A percentile compares a stretch with the other conserved stretches of the same genome.
phyloP scores from a whole-genome alignment of 2,113 vertebrate genomes.

The Nycticebus coucang region DNA sequence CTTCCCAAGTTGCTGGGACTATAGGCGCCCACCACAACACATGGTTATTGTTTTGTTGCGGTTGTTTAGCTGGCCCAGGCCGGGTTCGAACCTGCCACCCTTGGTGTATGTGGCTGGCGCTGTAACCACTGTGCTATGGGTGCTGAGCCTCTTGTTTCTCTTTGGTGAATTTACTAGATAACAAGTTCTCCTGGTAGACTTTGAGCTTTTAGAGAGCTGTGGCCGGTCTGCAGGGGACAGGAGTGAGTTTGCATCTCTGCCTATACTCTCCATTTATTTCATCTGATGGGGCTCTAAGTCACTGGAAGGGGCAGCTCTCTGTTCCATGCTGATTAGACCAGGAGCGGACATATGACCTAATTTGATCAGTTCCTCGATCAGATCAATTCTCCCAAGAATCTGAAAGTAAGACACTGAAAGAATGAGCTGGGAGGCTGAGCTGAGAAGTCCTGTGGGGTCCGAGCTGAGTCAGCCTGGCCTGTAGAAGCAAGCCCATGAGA shows the following conservation, averaged over 20 bases:
- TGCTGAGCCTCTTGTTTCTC: neutral
- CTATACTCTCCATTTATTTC: rapidly evolving
- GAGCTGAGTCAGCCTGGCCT: neutral
- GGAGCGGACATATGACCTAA: neutral
- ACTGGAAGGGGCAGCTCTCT: neutral
- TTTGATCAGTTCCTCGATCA: neutral
- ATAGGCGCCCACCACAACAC: too few relatives aligned
- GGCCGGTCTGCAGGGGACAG: neutral
- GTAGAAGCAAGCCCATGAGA: neutral
- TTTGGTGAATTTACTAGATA: neutral
- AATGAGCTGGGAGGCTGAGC: neutral
- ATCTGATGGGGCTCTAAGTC: neutral
- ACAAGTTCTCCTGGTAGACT: neutral
- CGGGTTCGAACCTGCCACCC: too few relatives aligned
- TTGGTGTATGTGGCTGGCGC: too few relatives aligned
- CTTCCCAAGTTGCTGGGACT: too few relatives aligned
- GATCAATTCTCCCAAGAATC: neutral
- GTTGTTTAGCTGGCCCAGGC: too few relatives aligned
- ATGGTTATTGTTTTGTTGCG: too few relatives aligned
- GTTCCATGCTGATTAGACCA: neutral
- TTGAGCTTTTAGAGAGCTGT: neutral
- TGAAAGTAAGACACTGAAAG: neutral
- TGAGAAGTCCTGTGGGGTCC: neutral
- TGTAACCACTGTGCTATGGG: too few relatives aligned
- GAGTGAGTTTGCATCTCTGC: neutral